Percentiles rank a stretch among this genome's conserved stretches.
These are phyloP conservation scores for Pantherophis vulpinus DNA, from an alignment of 2,797 vertebrate species.

Conservation along the genomic window DNA sequence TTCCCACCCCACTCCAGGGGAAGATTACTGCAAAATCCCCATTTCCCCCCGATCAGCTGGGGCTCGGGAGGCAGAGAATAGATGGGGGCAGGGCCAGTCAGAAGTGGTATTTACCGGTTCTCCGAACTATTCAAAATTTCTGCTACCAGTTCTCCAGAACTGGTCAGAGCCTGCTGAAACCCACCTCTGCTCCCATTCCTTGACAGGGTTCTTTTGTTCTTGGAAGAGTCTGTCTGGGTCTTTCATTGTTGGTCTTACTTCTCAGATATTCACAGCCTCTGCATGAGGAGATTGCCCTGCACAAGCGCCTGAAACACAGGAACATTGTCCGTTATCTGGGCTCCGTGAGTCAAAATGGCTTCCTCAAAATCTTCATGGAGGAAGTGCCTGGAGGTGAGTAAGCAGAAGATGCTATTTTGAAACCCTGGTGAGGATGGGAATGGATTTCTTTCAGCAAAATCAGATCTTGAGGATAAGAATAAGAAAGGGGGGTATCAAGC, in stretches of 20 bases:
- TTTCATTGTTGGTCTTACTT: neutral
- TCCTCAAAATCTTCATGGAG: conserved; percentile 97
- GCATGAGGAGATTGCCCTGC: conserved; percentile 89
- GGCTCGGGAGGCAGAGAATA: too few relatives aligned
- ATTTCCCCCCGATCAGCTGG: too few relatives aligned
- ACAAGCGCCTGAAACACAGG: conserved; percentile 88
- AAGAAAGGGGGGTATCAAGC: neutral
- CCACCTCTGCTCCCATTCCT: neutral
- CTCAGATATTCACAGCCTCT: conserved; percentile 87
- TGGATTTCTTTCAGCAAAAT: neutral
- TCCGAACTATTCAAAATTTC: too few relatives aligned
- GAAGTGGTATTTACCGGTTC: too few relatives aligned
- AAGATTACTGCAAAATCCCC: too few relatives aligned
- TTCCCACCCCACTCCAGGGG: too few relatives aligned
- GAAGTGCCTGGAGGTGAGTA: conserved; percentile 90
- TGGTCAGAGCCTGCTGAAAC: too few relatives aligned
- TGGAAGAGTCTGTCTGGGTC: neutral
- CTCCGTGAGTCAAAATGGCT: conserved; percentile 85
- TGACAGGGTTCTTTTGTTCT: neutral
- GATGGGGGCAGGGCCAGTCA: too few relatives aligned
- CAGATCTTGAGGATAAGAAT: neutral
- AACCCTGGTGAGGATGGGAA: neutral
- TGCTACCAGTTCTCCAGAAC: too few relatives aligned
- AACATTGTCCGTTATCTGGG: conserved; percentile 93
- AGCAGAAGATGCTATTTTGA: neutral